Evolutionary conservation across 2,113 vertebrate genomes (phyloP).

Genomic region (Gymnorhina tibicen): DNA sequence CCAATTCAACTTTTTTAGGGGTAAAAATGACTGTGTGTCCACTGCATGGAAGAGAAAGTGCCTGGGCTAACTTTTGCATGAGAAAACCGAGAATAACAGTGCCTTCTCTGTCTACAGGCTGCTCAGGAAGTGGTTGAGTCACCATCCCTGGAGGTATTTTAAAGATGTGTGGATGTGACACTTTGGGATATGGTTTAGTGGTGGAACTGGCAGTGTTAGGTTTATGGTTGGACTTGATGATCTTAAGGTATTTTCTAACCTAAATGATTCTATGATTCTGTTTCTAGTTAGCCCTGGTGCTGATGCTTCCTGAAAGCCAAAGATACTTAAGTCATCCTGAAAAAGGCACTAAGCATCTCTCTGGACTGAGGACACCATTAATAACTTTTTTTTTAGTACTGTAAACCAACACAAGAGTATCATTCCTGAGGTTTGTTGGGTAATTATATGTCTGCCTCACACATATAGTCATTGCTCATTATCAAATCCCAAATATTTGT

Average conservation of each 20-base stretch:
- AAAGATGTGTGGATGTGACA: not conserved
- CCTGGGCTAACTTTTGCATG: not conserved
- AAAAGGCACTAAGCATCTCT: not conserved
- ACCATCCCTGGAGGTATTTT: not conserved
- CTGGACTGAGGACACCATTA: not conserved
- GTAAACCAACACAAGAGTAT: not conserved
- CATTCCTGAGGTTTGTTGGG: not conserved
- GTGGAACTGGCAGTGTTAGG: not conserved
- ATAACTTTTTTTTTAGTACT: not conserved
- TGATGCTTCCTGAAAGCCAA: not conserved
- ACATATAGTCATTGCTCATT: not conserved
- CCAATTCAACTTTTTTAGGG: not conserved
- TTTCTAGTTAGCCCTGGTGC: not conserved
- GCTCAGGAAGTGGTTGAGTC: not conserved
- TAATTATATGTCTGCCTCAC: not conserved
- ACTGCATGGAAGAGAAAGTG: not conserved
- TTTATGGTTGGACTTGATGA: accelerated
- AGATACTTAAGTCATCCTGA: not conserved
- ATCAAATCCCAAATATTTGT: not conserved
- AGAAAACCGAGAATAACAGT: not conserved
- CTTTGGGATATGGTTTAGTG: not conserved
- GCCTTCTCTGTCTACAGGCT: not conserved
- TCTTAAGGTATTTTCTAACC: not conserved
- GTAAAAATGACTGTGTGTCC: not conserved
- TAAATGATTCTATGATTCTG: not conserved